Evolutionary conservation across 2,797 vertebrate genomes (phyloP).

Genomic region (Parauchenoglanis ngamensis): DNA sequence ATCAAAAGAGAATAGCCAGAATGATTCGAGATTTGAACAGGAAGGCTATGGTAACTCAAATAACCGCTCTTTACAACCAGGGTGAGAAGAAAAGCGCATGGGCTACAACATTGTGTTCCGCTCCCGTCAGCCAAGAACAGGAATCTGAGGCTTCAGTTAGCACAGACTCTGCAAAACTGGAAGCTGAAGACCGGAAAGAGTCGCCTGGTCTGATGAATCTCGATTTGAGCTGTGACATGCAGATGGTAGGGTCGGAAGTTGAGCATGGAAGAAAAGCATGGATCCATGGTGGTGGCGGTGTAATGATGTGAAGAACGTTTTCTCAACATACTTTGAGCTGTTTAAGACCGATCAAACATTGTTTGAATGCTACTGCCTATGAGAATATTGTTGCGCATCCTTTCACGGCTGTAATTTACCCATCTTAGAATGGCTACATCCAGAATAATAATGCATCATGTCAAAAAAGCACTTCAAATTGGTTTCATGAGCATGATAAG

Average conservation of each 20-base stretch:
- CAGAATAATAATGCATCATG: neutral
- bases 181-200: neutral
- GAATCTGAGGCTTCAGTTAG: neutral
- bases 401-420: neutral
- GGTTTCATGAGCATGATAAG: neutral
- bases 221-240: neutral
- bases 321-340: neutral
- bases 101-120: neutral
- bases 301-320: neutral
- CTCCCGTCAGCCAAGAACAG: neutral
- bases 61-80: neutral
- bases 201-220: neutral
- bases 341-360: neutral
- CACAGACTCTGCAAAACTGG: neutral
- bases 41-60: neutral
- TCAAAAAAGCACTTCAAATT: neutral
- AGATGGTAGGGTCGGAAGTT: neutral
- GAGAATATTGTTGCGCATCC: neutral
- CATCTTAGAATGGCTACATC: no score
- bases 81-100: neutral
- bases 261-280: neutral
- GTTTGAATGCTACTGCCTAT: neutral
- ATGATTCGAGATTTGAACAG: neutral
- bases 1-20: neutral
- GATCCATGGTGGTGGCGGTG: neutral